Evolutionary conservation across 92 coral and sea anemone genomes (phyloP).

Genomic region (Zoanthus sansibaricus): DNA sequence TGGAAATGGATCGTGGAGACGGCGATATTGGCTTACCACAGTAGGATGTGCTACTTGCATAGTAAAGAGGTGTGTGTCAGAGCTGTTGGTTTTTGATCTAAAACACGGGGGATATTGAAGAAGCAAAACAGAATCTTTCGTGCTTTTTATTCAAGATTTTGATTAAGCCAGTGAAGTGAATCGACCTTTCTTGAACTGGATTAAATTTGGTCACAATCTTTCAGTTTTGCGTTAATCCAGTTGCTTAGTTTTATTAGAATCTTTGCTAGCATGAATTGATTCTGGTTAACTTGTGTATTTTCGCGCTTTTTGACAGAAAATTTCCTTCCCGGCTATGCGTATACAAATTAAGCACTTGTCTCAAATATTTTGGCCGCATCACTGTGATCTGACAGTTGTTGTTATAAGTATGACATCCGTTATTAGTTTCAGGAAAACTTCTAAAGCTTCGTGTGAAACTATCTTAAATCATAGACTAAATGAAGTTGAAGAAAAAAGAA

Average conservation of each 20-base stretch:
- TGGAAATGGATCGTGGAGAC: slow-evolving; percentile 16
- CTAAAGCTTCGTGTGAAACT: neutral
- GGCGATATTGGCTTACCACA: slow-evolving; percentile 37
- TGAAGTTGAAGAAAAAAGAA: neutral
- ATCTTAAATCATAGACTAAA: neutral
- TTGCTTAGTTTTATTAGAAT: slow-evolving; percentile 11
- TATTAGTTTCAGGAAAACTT: slow-evolving; percentile 1
- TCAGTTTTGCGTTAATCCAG: slow-evolving; percentile 1
- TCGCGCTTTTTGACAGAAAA: neutral
- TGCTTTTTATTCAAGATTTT: slow-evolving; percentile 18
- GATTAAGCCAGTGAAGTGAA: slow-evolving; percentile 40
- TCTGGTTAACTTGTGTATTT: neutral
- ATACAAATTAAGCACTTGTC: slow-evolving; percentile 1
- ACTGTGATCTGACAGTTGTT: slow-evolving; percentile 1
- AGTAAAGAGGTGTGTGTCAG: slow-evolving; percentile 41
- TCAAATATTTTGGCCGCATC: slow-evolving; percentile 1
- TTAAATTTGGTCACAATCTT: neutral
- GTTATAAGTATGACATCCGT: slow-evolving; percentile 4
- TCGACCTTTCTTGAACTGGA: slow-evolving; percentile 35
- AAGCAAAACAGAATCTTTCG: slow-evolving; percentile 39
- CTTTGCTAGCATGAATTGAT: neutral
- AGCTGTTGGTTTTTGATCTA: neutral
- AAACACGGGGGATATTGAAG: slow-evolving; percentile 8
- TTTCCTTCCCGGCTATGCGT: neutral
- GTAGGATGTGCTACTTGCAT: slow-evolving; percentile 48